A percentile compares a stretch with the other conserved stretches of the same genome.
These are phyloP conservation scores for Myripristis jacobus DNA, from an alignment of 2,797 vertebrate genomes.

Conservation along the genomic window DNA sequence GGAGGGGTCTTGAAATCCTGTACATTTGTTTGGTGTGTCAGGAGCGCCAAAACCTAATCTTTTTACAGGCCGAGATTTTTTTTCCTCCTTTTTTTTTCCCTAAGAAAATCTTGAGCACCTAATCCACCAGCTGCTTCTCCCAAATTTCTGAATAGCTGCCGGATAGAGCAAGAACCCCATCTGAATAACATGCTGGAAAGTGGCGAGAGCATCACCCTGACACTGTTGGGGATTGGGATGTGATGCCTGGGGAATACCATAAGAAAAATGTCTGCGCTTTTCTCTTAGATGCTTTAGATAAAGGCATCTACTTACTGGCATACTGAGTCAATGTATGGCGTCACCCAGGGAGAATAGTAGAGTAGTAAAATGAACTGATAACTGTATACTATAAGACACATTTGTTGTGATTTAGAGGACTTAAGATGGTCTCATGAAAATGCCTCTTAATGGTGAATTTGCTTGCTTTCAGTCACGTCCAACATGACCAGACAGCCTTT, in stretches of 20 bases:
- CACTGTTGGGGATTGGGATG: too few species aligned
- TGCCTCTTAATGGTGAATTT: background rate
- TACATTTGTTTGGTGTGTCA: constrained; percentile 33
- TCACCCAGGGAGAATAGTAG: background rate
- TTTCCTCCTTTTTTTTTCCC: too few species aligned
- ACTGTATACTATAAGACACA: background rate
- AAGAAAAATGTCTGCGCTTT: background rate
- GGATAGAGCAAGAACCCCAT: constrained; percentile 6
- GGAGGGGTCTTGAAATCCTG: constrained; percentile 23
- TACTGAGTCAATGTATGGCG: background rate
- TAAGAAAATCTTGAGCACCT: constrained; percentile 2
- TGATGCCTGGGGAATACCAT: too few species aligned
- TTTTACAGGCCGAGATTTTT: background rate
- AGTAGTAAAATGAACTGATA: background rate
- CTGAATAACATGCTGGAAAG: too few species aligned
- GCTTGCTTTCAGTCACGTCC: background rate
- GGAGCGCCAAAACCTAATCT: constrained; percentile 16
- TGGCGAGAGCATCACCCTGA: too few species aligned
- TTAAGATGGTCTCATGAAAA: constrained; percentile 1
- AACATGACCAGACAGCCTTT: constrained; percentile 9
- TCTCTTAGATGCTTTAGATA: background rate
- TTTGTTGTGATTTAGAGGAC: constrained; percentile 7
- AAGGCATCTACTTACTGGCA: background rate
- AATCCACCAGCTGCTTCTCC: constrained; percentile 15
- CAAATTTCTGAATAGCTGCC: constrained; percentile 20